Evolutionary conservation across 2,113 vertebrate genomes (phyloP), one percentile per base, ranked within the genome.

Genomic region (Pomatostomus ruficeps): DNA sequence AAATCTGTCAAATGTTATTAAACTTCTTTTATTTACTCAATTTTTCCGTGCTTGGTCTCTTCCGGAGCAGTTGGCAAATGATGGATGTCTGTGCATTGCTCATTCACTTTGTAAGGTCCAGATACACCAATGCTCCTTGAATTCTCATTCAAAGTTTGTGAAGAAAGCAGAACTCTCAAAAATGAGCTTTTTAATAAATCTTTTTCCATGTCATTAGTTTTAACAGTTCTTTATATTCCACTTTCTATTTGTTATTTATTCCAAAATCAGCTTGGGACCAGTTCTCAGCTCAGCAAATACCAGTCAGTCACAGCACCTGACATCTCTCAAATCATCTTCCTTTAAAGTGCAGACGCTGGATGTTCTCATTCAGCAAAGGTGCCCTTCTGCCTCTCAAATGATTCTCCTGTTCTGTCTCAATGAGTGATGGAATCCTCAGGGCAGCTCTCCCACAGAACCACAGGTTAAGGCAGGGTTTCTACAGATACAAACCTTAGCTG

Each of bases 21-120:
- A 23, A 6, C 9, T 3, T 10, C 14, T 49, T 40, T 65, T 72
- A 66, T 70, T 89, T 46, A 8, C 25, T 68, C 73, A 6, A 6
- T 11, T 71, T 81, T 79, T 55, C 48, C 21, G 10, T 42, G 9
- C 17, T 45, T 38, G 11, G 6, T 49, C 18, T 71, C 79, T 73
- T 74, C 48, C 0, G 0, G n/a, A 46, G 61, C 1, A 0, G 10
- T 4, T 67, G 46, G 66, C 29, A 51, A n/a, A 75, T 46, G 42
- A 74, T 42, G 59, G 51, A 45, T 84, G 40, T 72, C 43, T 71
- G 1, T 24, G 25, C 5, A 4, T 25, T 93, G 29, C 22, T 74
- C 11, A 9, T 54, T 78, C 46, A 26, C 17, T 42, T 24, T 15
- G 2, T 36, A 26, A 51, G 48, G 42, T 38, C 42, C 28, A 58